Base-by-base conservation (phyloP, 2,797 vertebrate genomes). In the Psittacula echo region DNA sequence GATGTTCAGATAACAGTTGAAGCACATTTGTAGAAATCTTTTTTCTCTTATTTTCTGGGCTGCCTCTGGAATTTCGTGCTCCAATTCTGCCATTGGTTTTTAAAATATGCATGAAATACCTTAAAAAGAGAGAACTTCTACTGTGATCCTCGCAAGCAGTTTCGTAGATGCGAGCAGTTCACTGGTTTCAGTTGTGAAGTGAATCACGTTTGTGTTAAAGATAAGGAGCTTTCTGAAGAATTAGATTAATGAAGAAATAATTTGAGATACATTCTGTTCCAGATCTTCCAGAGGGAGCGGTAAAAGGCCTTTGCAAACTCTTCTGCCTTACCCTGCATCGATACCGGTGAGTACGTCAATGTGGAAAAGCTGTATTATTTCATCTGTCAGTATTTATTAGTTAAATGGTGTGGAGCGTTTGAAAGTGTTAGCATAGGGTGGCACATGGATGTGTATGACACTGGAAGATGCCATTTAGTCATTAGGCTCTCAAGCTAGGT, bases 301-400 rank as follows among this genome's bases (percentile, higher is more conserved):
- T 99, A 90, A 99, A 99, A 97, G 99, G 99, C 72, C 98, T 99
- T 45, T 99, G 99, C 98, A 99, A 99, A 91, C 98, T 99, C 73
- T 99, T 99, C 98, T 99, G 99, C 97, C 98, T 99, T 90, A 99
- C 99, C 26, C 98, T 99, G 85, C 99, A 99, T 98, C 98, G 99
- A 96, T 99, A 99, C 95, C 98, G 98, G 99, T 99, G 96, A 97
- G 97, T 94, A 67, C 37, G 26, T 60, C 4, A 26, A 4, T 32
- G 37, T 41, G 15, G 60, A 47, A 91, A 62, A 19, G 29, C 41
- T 79, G 22, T 14, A 1, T 22, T 54, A 13, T 74, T 54, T 68
- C 16, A 15, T 68, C n/a, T 65, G 0, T 23, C 4, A 20, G 14
- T 72, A 20, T n/a, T 62, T 44, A 13, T 29, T 67, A 67, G 27